Base-by-base conservation (phyloP, 2,888 invertebrate species). In the Blastobasis adustella region DNA sequence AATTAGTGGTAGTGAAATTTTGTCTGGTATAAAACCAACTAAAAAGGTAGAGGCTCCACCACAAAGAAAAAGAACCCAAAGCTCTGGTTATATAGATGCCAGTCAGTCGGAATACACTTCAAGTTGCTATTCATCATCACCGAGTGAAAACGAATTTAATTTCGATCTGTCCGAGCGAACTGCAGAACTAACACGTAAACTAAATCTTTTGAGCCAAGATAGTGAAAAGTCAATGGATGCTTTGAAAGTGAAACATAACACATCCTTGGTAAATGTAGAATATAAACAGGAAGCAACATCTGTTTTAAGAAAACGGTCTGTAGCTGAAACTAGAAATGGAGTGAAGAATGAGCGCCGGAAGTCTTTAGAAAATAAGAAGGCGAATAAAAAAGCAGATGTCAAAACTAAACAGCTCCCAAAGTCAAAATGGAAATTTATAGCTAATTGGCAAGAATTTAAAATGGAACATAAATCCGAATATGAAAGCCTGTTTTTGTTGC, bases 401-500 rank as follows among this genome's bases (percentile, higher is more conserved):
- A 82, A 62, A 65, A 79, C 62, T 60, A 70, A 69, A 57, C 69
- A 67, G 61, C 54, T 58, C 47, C 62, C 58, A 36, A 71, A 66
- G 68, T 89, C 90, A 1, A 78, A 71, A 56, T 84, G 86, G 62
- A 77, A 90, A 56, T 67, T 90, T 67, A 49, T 82, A 66, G 55
- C 82, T 58, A 69, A 90, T 71, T 93, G 92, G 90, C 84, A 81
- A 51, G 77, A 82, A 49, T 92, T 93, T 65, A 91, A 90, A 61
- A 58, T 67, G 38, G 91, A 91, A 44, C 90, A 92, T 67, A 89
- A 89, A 4, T 63, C 73, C 0, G 91, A 93, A 56, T 90, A 90
- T 52, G 62, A 71, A 3, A 86, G 82, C 58, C 89, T 95, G 10
- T 80, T 81, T 49, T 67, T 77, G 10, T 70, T 92, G 47, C 82